These are phyloP conservation scores for Vultur gryphus DNA, from an alignment of 2,797 vertebrate species.

Conservation along the genomic window DNA sequence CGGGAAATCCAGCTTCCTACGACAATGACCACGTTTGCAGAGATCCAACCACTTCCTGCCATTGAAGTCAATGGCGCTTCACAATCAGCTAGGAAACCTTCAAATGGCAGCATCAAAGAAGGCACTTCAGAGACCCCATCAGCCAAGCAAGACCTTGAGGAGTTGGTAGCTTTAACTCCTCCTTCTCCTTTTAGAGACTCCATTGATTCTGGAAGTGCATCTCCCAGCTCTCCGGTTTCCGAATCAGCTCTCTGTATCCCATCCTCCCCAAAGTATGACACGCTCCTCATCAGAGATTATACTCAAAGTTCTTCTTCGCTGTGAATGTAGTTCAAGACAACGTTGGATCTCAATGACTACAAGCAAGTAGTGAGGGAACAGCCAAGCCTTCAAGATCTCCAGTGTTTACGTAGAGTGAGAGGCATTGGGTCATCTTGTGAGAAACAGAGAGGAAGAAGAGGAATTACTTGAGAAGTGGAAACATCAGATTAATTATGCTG, in stretches of 20 bases:
- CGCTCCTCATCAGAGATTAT: slow-evolving; percentile 93
- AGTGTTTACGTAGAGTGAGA: slow-evolving; percentile 57
- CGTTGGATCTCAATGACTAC: not conserved
- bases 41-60: slow-evolving; percentile 89
- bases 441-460: slow-evolving; percentile 5
- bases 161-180: slow-evolving; percentile 92
- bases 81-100: slow-evolving; percentile 72
- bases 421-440: not conserved
- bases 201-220: slow-evolving; percentile 86
- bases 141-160: slow-evolving; percentile 87
- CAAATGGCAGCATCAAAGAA: slow-evolving; percentile 74
- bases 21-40: slow-evolving; percentile 91
- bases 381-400: slow-evolving; percentile 55
- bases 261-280: slow-evolving; percentile 89
- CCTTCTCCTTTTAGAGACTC: slow-evolving; percentile 98
- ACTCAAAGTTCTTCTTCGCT: slow-evolving; percentile 98
- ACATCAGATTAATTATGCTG: slow-evolving; percentile 52
- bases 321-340: slow-evolving; percentile 76
- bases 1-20: slow-evolving; percentile 87
- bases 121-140: slow-evolving; percentile 75
- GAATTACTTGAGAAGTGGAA: slow-evolving; percentile 25
- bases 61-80: slow-evolving; percentile 81
- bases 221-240: slow-evolving; percentile 85
- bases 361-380: slow-evolving; percentile 8
- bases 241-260: slow-evolving; percentile 86